Base-by-base conservation (phyloP, 2,888 invertebrate genomes). In the Agonopterix arenella region DNA sequence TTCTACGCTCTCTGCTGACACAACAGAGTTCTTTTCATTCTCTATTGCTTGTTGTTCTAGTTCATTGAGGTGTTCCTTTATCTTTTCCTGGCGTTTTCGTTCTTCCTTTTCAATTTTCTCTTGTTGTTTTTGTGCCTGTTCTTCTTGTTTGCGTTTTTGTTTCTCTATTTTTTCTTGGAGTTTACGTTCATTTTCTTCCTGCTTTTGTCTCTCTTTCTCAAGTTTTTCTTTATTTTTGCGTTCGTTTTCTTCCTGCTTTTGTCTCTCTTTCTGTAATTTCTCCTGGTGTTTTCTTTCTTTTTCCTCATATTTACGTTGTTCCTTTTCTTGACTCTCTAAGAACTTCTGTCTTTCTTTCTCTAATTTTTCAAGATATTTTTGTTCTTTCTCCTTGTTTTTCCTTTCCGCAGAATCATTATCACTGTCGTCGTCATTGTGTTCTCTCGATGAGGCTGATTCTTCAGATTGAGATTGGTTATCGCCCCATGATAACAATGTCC, bases 381-480 rank as follows among this genome's bases (percentile, higher is more conserved):
- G 62, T 55, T 76, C 64, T 52, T 75, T 61, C 66, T 56, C 69
- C 64, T 48, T 60, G 53, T 45, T 49, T 49, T 55, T 46, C 55
- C 49, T 58, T 62, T 66, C 52, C 56, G 60, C 52, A 51, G 61
- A 52, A 11, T 61, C 55, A 50, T 62, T 56, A 52, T 57, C 60
- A 53, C 54, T 66, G 53, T 65, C 63, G 54, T 67, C 61, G 53
- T 73, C 65, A 54, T 68, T 60, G 50, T 54, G 47, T 38, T 82
- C 75, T 51, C 54, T 48, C 46, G 78, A 73, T 47, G 52, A 46
- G 45, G 62, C 60, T 11, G 76, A 74, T 50, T 81, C 75, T 50
- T 78, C 72, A 45, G 70, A 75, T 44, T 69, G 62, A 50, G 72
- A 71, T 61, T 74, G 67, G 51, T 64, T 66, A 54, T 68, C 62